Base-by-base conservation (phyloP, 2,888 invertebrate species). In the Meiosimyza decipiens region DNA sequence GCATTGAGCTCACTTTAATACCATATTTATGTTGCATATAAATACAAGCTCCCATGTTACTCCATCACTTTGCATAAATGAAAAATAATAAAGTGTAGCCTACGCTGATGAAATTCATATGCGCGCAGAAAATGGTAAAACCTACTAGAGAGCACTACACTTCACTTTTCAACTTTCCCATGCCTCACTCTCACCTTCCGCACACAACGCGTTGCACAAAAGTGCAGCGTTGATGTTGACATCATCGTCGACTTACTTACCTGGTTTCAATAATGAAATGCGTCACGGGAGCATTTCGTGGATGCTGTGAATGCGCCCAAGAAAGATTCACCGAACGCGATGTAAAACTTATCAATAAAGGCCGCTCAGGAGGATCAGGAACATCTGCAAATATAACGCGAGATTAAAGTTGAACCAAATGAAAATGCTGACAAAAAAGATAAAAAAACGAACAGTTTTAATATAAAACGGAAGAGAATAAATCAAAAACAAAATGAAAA, bases 191-290 rank as follows among this genome's bases (percentile, higher is more conserved):
- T 18, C 11, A 11, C 4, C 64, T 6, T 18, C 18, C 12, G 2
- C 16, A 12, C 62, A 6, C 28, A 28, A 28, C 28, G 28, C 0
- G 28, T 3, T 28, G 28, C 4, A 28, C 40, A 40, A 40, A 2
- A 7, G 9, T 9, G 40, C 40, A 40, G 4, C 40, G 40, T 40
- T 40, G 40, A 40, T 7, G 13, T 16, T 7, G 13, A 11, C n/a
- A 40, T 40, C 40, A 40, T 40, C 40, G 9, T 40, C 40, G 9
- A 1, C 40, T 28, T 74, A 89, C 91, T 91, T 89, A 93, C 92
- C 92, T 90, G 79, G 91, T 91, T 86, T 92, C 91, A 85, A 93
- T 91, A 87, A 93, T 89, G 87, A 93, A 93, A 88, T 92, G 91
- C 80, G 89, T 89, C 82, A 93, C 90, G 76, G 91, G 90, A 82